phyloP scores from a whole-genome alignment of 2,888 invertebrate species.

The Esperia sulphurella region DNA sequence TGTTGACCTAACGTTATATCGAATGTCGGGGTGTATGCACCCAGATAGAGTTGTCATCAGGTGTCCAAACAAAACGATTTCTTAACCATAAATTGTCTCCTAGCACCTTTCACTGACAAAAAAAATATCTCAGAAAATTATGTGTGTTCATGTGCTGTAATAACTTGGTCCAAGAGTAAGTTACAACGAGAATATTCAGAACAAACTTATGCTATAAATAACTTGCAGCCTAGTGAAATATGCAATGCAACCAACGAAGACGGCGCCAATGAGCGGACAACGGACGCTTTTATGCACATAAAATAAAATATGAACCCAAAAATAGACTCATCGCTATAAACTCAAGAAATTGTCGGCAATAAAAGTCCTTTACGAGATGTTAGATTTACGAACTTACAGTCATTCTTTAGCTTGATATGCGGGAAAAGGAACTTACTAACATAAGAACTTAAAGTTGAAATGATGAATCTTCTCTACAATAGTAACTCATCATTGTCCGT shows the following conservation, averaged over 20 bases:
- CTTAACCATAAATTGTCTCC: slow-evolving; percentile 1
- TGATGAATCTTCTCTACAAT: slow-evolving; percentile 31
- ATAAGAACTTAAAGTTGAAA: slow-evolving; percentile 38
- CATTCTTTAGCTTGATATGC: slow-evolving; percentile 16
- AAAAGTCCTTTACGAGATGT: slow-evolving; percentile 46
- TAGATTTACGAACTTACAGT: slow-evolving; percentile 38
- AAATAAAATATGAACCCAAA: slow-evolving; percentile 38
- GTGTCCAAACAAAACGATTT: slow-evolving; percentile 47
- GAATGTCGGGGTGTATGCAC: slow-evolving; percentile 51
- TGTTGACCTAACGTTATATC: slow-evolving; percentile 70
- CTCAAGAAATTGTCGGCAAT: slow-evolving; percentile 45
- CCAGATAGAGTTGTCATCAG: slow-evolving; percentile 64
- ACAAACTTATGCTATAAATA: slow-evolving; percentile 18
- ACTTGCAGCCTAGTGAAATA: slow-evolving; percentile 12
- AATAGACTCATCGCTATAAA: slow-evolving; percentile 46
- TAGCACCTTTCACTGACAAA: background rate
- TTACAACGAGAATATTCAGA: too few relatives aligned
- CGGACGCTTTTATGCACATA: slow-evolving; percentile 25
- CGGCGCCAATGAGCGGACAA: slow-evolving; percentile 20
- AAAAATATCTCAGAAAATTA: background rate
- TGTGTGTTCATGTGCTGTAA: background rate
- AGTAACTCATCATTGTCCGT: slow-evolving; percentile 34
- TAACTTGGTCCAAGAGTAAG: background rate
- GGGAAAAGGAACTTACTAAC: slow-evolving; percentile 39
- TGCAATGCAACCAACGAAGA: slow-evolving; percentile 14